Evolutionary conservation across 1,140 invertebrate species (phyloP), one percentile per base, ranked within the genome.

Genomic region (Thaumatotibia leucotreta): DNA sequence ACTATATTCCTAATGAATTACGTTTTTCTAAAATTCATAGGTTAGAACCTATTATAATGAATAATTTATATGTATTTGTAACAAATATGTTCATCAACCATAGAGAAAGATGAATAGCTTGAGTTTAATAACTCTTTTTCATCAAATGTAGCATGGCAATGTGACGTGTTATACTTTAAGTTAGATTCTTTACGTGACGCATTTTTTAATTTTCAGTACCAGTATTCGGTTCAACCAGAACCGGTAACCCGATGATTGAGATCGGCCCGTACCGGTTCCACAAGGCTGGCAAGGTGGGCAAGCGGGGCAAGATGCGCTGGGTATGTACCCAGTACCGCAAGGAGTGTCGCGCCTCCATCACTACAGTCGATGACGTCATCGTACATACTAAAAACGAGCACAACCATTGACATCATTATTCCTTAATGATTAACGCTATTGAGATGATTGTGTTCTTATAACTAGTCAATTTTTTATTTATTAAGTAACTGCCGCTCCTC

Each of bases 181-280:
- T 6, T 29, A 1, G n/a, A 32, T 3, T 29, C 14, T 14, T 14
- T n/a, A n/a, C n/a, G n/a, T n/a, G n/a, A n/a, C n/a, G 54, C 29
- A 32, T 29, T 11, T n/a, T 2, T 54, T 6, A 33, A n/a, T 63
- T 73, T 70, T 64, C 63, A 74, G 72, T 35, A 23, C 23, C 61
- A 29, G 54, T 50, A 33, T 75, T 66, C 39, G 45, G 63, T 31
- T 11, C 65, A 4, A 69, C 73, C 1, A 35, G 61, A 14, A 64
- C 49, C 10, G 73, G 70, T 9, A 69, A 71, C 4, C 63, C 65
- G 4, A 52, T 72, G 24, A 66, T 75, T n/a, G 58, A 63, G 31
- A 61, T 63, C 9, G 52, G 66, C 1, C 64, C 61, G 9, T 67
- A 61, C 20, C 63, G 70, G 20, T 75, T 66, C 64, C 63, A 75